Base-by-base conservation (phyloP, 1,140 invertebrate species). In the Zaprionus africanus region DNA sequence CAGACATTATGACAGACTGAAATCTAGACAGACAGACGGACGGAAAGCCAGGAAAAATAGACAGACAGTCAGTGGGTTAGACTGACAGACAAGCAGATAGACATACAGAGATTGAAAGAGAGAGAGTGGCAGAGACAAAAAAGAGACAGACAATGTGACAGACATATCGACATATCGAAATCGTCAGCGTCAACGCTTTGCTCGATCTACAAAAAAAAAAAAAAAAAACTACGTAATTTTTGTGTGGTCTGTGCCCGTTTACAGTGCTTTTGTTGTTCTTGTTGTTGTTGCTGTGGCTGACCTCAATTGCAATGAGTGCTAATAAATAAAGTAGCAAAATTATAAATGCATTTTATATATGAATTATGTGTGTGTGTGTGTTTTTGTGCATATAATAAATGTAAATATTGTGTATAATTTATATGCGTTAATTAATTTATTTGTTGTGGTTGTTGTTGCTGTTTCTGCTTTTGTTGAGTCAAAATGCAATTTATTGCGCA, bases 401-500 rank as follows among this genome's bases (percentile, higher is more conserved):
- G 59, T 49, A 67, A 82, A 78, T 51, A 68, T 69, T 73, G 43
- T 73, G 51, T 80, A 70, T 70, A 71, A 79, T 71, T 75, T 70
- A 68, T 61, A 61, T 75, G 79, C 54, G 73, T 72, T 82, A 80
- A 87, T 87, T 82, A 66, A 82, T 74, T 81, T 70, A 78, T 76
- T 81, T 81, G 34, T 13, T 15, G 57, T 15, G 4, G 36, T n/a
- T 22, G n/a, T 46, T 51, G 26, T 28, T 26, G 26, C 5, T 28
- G 26, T 28, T 36, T 54, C 31, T 62, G 51, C 58, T 69, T 31
- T 31, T 64, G 13, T 66, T 53, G 60, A 71, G 57, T 63, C 63
- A 46, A 73, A 76, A 88, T 87, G 74, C 79, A 88, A 81, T 81
- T 88, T 87, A 81, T 87, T 88, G 84, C 84, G 84, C 84, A 87